phyloP scores from a whole-genome alignment of 2,113 vertebrate genomes.

The Heptranchias perlo region DNA sequence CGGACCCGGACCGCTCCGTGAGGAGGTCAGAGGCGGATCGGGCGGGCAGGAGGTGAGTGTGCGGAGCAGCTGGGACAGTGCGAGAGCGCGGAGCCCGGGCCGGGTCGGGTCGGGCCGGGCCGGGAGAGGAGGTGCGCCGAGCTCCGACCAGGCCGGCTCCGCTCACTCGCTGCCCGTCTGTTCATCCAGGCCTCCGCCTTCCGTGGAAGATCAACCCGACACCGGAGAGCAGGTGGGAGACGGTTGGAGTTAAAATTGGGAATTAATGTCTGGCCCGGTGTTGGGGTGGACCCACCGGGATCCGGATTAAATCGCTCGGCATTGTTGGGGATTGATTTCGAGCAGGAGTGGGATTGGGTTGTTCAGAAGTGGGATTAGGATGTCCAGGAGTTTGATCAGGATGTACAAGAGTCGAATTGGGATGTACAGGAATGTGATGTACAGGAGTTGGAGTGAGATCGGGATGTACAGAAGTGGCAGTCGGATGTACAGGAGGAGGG shows the following conservation, averaged over 20 bases:
- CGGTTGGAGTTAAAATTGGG: neutral
- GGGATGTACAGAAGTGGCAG: no score
- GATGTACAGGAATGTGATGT: no score
- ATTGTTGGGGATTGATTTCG: no score
- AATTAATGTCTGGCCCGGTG: neutral
- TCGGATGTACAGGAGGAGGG: neutral
- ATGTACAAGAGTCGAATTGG: no score
- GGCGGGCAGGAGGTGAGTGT: slow-evolving; percentile 30
- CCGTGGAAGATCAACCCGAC: neutral
- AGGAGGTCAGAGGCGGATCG: slow-evolving; percentile 4
- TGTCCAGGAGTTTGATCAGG: no score
- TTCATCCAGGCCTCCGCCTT: neutral
- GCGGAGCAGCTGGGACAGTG: neutral
- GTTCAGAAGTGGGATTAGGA: neutral
- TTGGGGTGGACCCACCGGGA: neutral
- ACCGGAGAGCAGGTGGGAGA: neutral
- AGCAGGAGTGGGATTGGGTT: no score
- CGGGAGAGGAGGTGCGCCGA: neutral
- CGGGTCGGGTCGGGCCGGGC: no score
- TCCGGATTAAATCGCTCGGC: neutral
- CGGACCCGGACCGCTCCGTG: neutral
- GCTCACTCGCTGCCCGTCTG: neutral
- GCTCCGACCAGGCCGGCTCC: neutral
- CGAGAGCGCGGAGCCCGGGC: no score
- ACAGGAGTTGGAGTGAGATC: no score